phyloP scores from a whole-genome alignment of 37 sponge, comb jelly and placozoan genomes.

The Beroe forskalii region DNA sequence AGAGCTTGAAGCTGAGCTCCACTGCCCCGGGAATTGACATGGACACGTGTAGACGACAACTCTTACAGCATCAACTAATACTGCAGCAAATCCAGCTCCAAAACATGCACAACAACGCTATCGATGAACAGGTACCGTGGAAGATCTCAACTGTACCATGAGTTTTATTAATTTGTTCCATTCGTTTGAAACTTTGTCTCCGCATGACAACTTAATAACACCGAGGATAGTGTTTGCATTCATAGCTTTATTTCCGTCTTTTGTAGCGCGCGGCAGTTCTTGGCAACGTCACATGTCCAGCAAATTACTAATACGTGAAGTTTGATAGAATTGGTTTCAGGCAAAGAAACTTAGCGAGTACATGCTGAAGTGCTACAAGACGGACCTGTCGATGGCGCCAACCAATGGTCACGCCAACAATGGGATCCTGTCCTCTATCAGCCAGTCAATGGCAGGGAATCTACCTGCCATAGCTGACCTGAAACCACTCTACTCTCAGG shows the following conservation, averaged over 20 bases:
- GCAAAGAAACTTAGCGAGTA: slow-evolving; percentile 36
- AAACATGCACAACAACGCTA: slow-evolving; percentile 31
- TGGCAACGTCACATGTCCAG: too few relatives aligned
- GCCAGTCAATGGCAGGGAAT: not conserved
- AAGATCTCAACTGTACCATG: too few relatives aligned
- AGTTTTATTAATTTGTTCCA: too few relatives aligned
- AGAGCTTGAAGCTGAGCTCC: too few relatives aligned
- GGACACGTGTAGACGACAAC: slow-evolving; percentile 24
- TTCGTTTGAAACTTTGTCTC: too few relatives aligned
- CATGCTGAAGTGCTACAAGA: slow-evolving; percentile 56
- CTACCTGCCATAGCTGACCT: slow-evolving; percentile 7
- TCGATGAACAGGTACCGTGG: slow-evolving; percentile 39
- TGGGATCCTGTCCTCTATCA: not conserved
- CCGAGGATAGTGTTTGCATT: too few relatives aligned
- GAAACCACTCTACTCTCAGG: not conserved
- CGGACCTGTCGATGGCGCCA: not conserved
- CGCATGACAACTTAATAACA: too few relatives aligned
- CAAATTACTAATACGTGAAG: too few relatives aligned
- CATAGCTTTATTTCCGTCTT: too few relatives aligned
- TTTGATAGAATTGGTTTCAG: too few relatives aligned
- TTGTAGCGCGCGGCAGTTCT: too few relatives aligned
- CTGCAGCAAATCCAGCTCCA: slow-evolving; percentile 48
- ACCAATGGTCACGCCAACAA: not conserved
- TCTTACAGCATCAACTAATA: slow-evolving; percentile 14
- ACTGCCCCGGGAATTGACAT: too few relatives aligned